phyloP scores from a whole-genome alignment of 2,888 invertebrate species.

The Amitus sp. region DNA sequence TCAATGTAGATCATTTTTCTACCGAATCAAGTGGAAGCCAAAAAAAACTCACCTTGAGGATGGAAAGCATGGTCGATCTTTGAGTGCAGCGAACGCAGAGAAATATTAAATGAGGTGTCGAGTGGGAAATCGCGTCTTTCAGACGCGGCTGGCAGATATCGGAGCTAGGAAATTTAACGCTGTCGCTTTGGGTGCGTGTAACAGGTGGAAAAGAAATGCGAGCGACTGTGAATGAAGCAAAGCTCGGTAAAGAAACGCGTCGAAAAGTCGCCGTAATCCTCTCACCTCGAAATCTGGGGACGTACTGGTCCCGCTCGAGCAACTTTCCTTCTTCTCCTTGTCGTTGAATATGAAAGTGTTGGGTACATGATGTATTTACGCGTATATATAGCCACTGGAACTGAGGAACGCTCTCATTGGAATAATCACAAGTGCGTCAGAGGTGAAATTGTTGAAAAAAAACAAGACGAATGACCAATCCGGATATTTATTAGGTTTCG shows the following conservation, averaged over 20 bases:
- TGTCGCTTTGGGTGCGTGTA: slow-evolving; percentile 19
- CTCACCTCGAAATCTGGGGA: slow-evolving; percentile 53
- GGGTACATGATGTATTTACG: slow-evolving; percentile 34
- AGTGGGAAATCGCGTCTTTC: slow-evolving; percentile 16
- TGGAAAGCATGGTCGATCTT: neutral
- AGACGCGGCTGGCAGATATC: slow-evolving; percentile 12
- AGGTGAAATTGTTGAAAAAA: too few relatives aligned
- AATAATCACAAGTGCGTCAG: neutral
- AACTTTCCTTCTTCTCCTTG: slow-evolving; percentile 39
- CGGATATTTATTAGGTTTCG: too few relatives aligned
- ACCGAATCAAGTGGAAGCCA: too few relatives aligned
- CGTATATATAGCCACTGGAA: slow-evolving; percentile 35
- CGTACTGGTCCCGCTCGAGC: slow-evolving; percentile 52
- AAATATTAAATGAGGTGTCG: slow-evolving; percentile 12
- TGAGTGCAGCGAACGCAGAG: neutral
- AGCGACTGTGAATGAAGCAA: slow-evolving; percentile 11
- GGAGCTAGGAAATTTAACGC: slow-evolving; percentile 15
- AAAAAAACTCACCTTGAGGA: neutral
- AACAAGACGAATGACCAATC: too few relatives aligned
- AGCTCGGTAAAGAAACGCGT: slow-evolving; percentile 15
- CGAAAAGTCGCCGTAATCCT: slow-evolving; percentile 38
- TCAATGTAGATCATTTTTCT: too few relatives aligned
- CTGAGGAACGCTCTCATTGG: neutral
- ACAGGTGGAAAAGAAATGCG: slow-evolving; percentile 27
- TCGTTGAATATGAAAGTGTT: slow-evolving; percentile 54